Evolutionary conservation across 2,113 vertebrate species (phyloP), one percentile per base, ranked within the genome.

Genomic region (Perca schrenkii): DNA sequence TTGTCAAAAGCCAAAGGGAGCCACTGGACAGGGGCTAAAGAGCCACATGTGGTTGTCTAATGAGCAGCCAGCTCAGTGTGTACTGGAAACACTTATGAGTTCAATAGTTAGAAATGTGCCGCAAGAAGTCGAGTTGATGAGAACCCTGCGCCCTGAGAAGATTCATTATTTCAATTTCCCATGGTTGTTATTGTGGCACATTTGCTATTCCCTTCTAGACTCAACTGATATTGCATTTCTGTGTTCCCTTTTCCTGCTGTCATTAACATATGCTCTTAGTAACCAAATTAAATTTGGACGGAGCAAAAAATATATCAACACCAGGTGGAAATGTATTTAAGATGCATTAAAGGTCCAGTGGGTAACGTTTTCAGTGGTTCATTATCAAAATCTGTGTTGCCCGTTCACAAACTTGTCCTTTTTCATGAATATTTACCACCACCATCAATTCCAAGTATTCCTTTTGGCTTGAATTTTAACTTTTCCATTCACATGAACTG

Each of bases 151-250:
- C 22, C 21, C 40, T 73, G 71, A 74, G 67, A 65, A 72, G 14
- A 80, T 62, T 74, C 46, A 84, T 89, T 71, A 79, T 81, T 89
- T 74, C 63, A 60, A 49, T 81, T 88, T 86, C 19, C 69, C 63
- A 28, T 66, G 34, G 77, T 78, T 74, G 56, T 78, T 80, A 49
- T 70, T 85, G 77, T 69, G 64, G 56, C 19, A 60, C 3, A 84
- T 80, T 73, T 74, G 36, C 57, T 17, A 7, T 77, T 84, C 34
- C 43, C 36, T 47, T 50, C 43, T 54, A n/a, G 61, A 10, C 28
- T 67, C 28, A 75, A 53, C 43, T 65, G 49, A 43, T 50, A 56
- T 73, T 72, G 22, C 34, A 53, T n/a, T 72, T 62, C 34, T 76
- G 65, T 36, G 71, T 79, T 65, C 36, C 10, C 31, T 0, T 73